Evolutionary conservation across 1,140 invertebrate genomes (phyloP).

Genomic region (Brachionus angularis): DNA sequence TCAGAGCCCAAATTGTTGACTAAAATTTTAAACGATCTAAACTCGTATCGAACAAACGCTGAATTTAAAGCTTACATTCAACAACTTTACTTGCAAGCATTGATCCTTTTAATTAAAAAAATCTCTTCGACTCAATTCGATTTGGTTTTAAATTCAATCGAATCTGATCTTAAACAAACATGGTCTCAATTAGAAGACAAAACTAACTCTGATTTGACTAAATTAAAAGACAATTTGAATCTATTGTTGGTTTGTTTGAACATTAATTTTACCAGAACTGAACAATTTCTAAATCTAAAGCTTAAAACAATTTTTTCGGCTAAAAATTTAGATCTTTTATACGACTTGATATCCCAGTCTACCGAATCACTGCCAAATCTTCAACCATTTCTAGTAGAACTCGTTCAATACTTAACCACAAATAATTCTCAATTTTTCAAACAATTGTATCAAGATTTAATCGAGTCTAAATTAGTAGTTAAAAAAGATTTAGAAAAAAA

Average conservation of each 20-base stretch:
- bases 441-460: background rate
- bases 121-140: background rate
- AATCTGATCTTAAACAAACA: background rate
- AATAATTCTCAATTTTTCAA: slow-evolving; percentile 3
- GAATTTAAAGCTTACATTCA: slow-evolving; percentile 27
- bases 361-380: slow-evolving; percentile 25
- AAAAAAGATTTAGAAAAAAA: slow-evolving; percentile 37
- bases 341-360: slow-evolving; percentile 33
- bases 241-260: background rate
- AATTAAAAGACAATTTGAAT: background rate
- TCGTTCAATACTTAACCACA: slow-evolving; percentile 5
- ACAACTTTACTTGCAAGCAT: slow-evolving; percentile 20
- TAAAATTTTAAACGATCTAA: background rate
- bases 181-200: background rate
- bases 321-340: slow-evolving; percentile 33
- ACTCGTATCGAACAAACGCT: slow-evolving; percentile 3
- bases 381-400: background rate
- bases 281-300: slow-evolving; percentile 15
- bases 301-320: slow-evolving; percentile 7
- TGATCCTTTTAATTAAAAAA: slow-evolving; percentile 12
- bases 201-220: background rate
- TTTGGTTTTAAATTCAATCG: background rate
- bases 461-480: background rate
- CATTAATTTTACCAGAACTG: background rate
- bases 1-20: background rate